Evolutionary conservation across 2,888 invertebrate genomes (phyloP).

Genomic region (Neoaliturus tenellus): DNA sequence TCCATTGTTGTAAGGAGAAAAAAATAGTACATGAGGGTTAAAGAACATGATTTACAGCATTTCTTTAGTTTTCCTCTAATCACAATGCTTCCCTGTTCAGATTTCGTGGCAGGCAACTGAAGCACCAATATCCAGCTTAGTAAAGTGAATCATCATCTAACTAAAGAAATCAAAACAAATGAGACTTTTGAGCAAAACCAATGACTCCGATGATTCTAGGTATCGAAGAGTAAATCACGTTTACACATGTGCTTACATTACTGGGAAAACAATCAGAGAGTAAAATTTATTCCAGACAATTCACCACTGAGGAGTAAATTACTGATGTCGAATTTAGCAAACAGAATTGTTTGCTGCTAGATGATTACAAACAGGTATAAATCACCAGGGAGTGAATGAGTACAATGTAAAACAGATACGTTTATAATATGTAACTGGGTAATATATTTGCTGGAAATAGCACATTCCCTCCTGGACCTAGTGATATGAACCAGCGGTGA

Average conservation of each 20-base stretch:
- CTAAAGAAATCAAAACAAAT: no score
- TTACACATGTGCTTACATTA: not conserved
- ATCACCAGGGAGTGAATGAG: slow-evolving; percentile 44
- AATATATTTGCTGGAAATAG: slow-evolving; percentile 33
- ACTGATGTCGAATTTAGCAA: slow-evolving; percentile 12
- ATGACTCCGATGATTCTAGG: not conserved
- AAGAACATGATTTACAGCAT: no score
- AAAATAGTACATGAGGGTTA: no score
- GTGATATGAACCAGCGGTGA: slow-evolving; percentile 23
- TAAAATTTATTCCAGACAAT: not conserved
- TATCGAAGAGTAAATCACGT: not conserved
- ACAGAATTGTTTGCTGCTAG: not conserved
- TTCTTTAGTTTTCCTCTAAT: no score
- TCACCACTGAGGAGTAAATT: not conserved
- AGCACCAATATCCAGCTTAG: no score
- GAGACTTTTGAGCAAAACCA: no score
- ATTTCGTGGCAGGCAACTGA: no score
- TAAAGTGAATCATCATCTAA: no score
- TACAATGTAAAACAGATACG: slow-evolving; percentile 47
- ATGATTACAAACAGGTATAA: slow-evolving; percentile 51
- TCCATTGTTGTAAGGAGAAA: no score
- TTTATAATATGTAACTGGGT: slow-evolving; percentile 48
- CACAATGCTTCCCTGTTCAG: no score
- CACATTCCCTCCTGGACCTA: not conserved
- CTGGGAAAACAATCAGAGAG: not conserved